These are phyloP conservation scores for Astatotilapia flaviijosephi DNA, from an alignment of 2,113 vertebrate genomes.

Conservation along the genomic window DNA sequence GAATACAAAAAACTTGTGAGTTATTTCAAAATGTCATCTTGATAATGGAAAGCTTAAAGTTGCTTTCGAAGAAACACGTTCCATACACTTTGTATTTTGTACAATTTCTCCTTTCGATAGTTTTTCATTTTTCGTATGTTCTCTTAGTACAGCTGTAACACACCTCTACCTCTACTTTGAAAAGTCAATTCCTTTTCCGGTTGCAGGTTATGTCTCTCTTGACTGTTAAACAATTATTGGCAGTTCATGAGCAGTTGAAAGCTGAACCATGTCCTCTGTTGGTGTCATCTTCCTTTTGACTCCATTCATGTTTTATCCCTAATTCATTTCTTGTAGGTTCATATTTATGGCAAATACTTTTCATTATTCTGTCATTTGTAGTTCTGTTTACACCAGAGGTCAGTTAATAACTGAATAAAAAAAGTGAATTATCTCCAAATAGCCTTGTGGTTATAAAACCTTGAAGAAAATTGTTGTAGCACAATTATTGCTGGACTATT, in stretches of 20 bases:
- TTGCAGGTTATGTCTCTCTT: background rate
- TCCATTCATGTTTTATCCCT: background rate
- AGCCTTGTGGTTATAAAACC: background rate
- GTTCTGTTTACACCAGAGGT: background rate
- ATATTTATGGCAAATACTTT: background rate
- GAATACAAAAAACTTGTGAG: background rate
- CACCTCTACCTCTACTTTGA: background rate
- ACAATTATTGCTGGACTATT: background rate
- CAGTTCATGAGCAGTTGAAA: background rate
- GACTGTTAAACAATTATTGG: background rate
- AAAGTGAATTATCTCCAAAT: background rate
- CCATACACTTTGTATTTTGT: background rate
- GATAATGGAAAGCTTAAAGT: background rate
- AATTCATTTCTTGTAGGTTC: background rate
- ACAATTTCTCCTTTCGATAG: background rate
- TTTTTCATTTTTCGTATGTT: background rate
- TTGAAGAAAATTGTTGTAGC: background rate
- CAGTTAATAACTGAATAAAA: background rate
- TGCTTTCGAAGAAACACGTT: background rate
- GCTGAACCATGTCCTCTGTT: constrained; percentile 31
- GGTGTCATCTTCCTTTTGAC: background rate
- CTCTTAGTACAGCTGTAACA: background rate
- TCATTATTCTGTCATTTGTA: background rate
- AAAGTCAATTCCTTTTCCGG: background rate
- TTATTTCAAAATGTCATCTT: background rate